phyloP scores from a whole-genome alignment of 2,797 vertebrate species.

The Kryptolebias ocellatus region DNA sequence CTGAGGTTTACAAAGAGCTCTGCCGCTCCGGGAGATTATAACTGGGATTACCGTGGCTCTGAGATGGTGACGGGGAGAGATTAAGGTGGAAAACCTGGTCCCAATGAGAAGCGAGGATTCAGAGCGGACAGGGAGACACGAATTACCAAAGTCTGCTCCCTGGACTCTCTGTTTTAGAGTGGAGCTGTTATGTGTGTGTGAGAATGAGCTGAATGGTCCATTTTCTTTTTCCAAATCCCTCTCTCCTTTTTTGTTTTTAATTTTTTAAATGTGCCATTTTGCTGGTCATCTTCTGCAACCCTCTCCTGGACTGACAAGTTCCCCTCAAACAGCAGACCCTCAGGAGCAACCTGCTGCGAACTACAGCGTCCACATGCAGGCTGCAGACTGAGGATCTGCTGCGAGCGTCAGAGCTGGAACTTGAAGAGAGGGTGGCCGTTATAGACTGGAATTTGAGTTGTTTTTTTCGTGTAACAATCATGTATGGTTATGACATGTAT shows the following conservation, averaged over 20 bases:
- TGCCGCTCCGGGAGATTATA: slow-evolving; percentile 64
- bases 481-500: slow-evolving; percentile 83
- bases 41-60: slow-evolving; percentile 60
- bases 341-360: slow-evolving; percentile 42
- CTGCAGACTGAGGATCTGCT: slow-evolving; percentile 26
- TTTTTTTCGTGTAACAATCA: slow-evolving; percentile 80
- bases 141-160: slow-evolving; percentile 68
- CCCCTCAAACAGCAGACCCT: slow-evolving; percentile 47
- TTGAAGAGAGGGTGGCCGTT: slow-evolving; percentile 55
- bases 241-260: slow-evolving; percentile 55
- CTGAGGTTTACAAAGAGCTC: slow-evolving; percentile 65
- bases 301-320: slow-evolving; percentile 22
- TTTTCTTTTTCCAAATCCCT: slow-evolving; percentile 51
- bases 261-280: slow-evolving; percentile 63
- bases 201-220: slow-evolving; percentile 70
- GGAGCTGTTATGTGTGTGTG: slow-evolving; percentile 60
- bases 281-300: slow-evolving; percentile 63
- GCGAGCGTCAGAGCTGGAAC: slow-evolving; percentile 26
- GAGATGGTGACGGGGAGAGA: slow-evolving; percentile 39
- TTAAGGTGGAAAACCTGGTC: slow-evolving; percentile 43
- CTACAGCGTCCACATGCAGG: slow-evolving; percentile 45
- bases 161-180: slow-evolving; percentile 69
- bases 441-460: slow-evolving; percentile 71
- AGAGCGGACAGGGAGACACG: slow-evolving; percentile 60
- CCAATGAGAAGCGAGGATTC: slow-evolving; percentile 49